These are phyloP conservation scores for Drosophila neocordata DNA, from an alignment of 1,140 invertebrate genomes.

Conservation along the genomic window DNA sequence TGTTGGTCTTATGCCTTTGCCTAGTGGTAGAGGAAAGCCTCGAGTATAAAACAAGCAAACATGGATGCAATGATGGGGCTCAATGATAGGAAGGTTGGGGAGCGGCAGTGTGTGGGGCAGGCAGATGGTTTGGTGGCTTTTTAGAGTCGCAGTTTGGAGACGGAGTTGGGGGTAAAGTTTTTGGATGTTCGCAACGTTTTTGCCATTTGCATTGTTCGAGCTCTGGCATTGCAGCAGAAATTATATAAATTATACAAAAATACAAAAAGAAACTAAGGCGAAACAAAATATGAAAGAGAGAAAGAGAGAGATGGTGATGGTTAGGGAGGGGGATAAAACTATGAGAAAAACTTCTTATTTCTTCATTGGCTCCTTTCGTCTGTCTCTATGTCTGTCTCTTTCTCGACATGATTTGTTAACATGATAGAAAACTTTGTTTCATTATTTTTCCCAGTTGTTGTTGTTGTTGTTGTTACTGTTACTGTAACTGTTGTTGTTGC, in stretches of 20 bases:
- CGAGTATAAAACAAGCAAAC: conserved; percentile 16
- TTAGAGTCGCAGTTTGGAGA: not conserved
- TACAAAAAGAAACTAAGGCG: not conserved
- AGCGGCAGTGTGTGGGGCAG: not conserved
- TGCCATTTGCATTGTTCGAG: conserved; percentile 73
- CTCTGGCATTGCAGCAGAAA: conserved; percentile 70
- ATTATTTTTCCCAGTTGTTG: not conserved
- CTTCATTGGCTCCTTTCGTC: conserved; percentile 15
- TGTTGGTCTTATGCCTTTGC: too few relatives aligned
- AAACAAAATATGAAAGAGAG: too few relatives aligned
- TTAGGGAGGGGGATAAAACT: conserved; percentile 3
- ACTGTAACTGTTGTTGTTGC: not conserved
- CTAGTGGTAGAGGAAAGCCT: not conserved
- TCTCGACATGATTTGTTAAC: conserved; percentile 79
- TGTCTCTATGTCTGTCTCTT: conserved; percentile 28
- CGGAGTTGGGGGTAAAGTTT: not conserved
- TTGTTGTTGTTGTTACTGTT: not conserved
- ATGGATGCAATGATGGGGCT: conserved; percentile 30
- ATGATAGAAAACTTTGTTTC: conserved; percentile 69
- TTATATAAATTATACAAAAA: conserved; percentile 77
- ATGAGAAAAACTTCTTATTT: conserved; percentile 36
- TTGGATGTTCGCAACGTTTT: conserved; percentile 45
- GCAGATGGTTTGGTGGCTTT: not conserved
- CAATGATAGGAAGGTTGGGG: not conserved
- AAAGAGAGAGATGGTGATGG: too few relatives aligned